These are phyloP conservation scores for Pedionomus torquatus DNA, from an alignment of 2,113 vertebrate species.

Conservation along the genomic window DNA sequence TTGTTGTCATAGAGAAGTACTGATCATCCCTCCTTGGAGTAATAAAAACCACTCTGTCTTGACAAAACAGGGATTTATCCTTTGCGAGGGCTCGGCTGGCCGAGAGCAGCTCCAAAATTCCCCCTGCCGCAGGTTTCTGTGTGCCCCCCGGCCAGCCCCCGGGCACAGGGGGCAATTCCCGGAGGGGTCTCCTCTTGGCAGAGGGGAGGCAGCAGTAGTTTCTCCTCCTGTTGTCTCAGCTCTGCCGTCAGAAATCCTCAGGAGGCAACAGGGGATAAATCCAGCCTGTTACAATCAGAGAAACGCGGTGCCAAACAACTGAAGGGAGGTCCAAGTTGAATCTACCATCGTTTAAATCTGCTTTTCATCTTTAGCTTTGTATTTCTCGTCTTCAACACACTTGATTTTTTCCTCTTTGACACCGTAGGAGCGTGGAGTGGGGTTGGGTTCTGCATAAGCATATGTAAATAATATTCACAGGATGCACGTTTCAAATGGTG, in stretches of 20 bases:
- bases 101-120: neutral
- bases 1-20: conserved; percentile 19
- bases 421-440: neutral
- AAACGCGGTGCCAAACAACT: neutral
- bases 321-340: neutral
- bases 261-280: neutral
- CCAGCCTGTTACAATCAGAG: neutral
- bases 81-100: neutral
- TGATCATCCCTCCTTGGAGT: neutral
- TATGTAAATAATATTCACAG: neutral
- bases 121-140: neutral
- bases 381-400: neutral
- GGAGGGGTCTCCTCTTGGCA: neutral
- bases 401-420: neutral
- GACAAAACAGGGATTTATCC: neutral
- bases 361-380: neutral
- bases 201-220: neutral
- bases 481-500: neutral
- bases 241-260: neutral
- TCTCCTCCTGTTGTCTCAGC: neutral
- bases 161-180: neutral
- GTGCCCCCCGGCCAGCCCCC: neutral
- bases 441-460: neutral
- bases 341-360: neutral
- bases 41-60: neutral